These are phyloP conservation scores for Nothocercus nigrocapillus DNA, from an alignment of 2,113 vertebrate species.

Conservation along the genomic window DNA sequence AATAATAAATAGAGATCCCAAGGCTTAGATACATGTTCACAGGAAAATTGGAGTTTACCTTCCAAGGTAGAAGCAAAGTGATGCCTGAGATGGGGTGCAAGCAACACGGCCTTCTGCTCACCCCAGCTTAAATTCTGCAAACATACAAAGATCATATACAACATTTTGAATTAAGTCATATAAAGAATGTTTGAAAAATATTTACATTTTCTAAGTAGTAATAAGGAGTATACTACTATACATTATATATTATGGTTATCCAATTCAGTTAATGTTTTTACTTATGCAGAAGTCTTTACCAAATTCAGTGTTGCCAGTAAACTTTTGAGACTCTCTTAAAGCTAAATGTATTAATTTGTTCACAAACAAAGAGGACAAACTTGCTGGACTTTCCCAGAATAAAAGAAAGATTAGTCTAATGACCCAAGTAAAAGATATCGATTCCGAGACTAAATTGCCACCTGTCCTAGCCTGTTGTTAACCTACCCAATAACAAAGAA, in stretches of 20 bases:
- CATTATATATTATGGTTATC: rapidly evolving
- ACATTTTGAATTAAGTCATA: not conserved
- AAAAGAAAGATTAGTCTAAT: not conserved
- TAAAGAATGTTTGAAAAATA: not conserved
- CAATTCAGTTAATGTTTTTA: not conserved
- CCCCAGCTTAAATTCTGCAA: not conserved
- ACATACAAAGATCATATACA: not conserved
- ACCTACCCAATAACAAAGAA: not conserved
- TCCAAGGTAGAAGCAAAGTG: conserved; percentile 4
- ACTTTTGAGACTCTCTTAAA: not conserved
- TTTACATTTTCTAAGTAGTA: not conserved
- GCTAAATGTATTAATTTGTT: not conserved
- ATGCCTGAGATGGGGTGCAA: not conserved
- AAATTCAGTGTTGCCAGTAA: not conserved
- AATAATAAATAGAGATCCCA: not conserved
- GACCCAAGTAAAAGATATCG: not conserved
- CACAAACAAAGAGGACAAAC: not conserved
- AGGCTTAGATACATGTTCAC: not conserved
- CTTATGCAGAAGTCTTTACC: not conserved
- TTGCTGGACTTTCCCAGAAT: not conserved
- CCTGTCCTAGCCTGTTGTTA: not conserved
- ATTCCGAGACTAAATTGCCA: not conserved
- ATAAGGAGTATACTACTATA: not conserved
- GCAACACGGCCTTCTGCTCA: not conserved
- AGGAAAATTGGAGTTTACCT: not conserved